Percentiles rank a stretch among this genome's conserved stretches.
Evolutionary conservation across 2,113 vertebrate genomes (phyloP).

Genomic region (Pelecanoides urinatrix): DNA sequence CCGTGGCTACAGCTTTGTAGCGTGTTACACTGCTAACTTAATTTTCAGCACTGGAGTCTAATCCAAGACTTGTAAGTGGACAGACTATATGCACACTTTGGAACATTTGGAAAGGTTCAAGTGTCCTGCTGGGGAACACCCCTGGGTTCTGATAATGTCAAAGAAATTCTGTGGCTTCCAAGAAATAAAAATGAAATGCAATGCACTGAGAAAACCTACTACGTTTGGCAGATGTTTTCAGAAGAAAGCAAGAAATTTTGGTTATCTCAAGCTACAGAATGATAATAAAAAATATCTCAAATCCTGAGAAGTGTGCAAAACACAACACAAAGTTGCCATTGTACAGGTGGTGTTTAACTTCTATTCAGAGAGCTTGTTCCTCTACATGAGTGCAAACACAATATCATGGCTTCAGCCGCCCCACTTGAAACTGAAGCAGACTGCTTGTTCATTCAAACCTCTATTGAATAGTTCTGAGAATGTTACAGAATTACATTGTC

Average conservation of each 20-base stretch:
- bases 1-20: not conserved
- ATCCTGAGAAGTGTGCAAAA: not conserved
- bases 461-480: not conserved
- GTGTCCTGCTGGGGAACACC: not conserved
- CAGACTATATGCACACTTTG: not conserved
- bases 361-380: not conserved
- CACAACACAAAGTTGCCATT: not conserved
- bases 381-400: rapidly evolving
- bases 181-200: not conserved
- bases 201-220: not conserved
- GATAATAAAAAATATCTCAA: not conserved
- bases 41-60: not conserved
- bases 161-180: not conserved
- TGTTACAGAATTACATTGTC: not conserved
- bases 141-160: not conserved
- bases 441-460: not conserved
- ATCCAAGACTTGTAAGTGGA: not conserved
- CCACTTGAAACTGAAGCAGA: not conserved
- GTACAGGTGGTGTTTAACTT: not conserved
- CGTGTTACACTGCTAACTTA: not conserved
- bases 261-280: not conserved
- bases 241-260: not conserved
- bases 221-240: not conserved
- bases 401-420: not conserved
- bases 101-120: not conserved